Percentiles rank a stretch among this genome's conserved stretches.
These are phyloP conservation scores for Drosophila equinoxialis DNA, from an alignment of 1,140 invertebrate species.

Conservation along the genomic window DNA sequence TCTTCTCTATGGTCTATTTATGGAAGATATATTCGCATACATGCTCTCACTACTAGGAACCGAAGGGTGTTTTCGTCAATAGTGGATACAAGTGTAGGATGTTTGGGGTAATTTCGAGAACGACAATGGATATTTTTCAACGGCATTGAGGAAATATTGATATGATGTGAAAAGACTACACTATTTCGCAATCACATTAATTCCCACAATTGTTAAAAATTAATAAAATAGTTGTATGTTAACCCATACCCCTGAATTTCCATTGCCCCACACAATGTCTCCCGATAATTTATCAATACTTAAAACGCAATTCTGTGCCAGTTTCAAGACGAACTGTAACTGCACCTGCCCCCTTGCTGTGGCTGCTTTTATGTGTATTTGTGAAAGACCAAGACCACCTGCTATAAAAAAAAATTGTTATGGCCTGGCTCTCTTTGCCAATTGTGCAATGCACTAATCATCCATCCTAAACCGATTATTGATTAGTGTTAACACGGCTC, in stretches of 20 bases:
- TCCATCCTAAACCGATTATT: slow-evolving; percentile 58
- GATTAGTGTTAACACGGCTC: slow-evolving; percentile 55
- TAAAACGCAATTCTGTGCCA: slow-evolving; percentile 30
- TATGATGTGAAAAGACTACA: too few species aligned
- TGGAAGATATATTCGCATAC: background rate
- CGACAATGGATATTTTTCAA: too few species aligned
- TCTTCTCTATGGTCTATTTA: slow-evolving; percentile 37
- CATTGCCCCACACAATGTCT: background rate
- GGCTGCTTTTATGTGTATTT: background rate
- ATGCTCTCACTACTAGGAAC: too few species aligned
- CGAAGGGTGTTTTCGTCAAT: too few species aligned
- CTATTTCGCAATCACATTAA: too few species aligned
- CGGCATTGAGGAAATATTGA: too few species aligned
- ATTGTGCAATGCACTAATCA: slow-evolving; percentile 35
- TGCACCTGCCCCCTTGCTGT: slow-evolving; percentile 55
- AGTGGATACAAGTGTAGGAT: too few species aligned
- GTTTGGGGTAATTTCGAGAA: too few species aligned
- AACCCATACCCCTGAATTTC: too few species aligned
- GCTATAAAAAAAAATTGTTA: slow-evolving; percentile 28
- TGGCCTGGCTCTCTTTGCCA: slow-evolving; percentile 29
- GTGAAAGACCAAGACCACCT: slow-evolving; percentile 46
- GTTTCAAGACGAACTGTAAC: background rate
- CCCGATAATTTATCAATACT: slow-evolving; percentile 61
- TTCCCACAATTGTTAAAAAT: too few species aligned
- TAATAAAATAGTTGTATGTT: too few species aligned